Base-by-base conservation (phyloP, 1,140 invertebrate genomes). In the Leguminivora glycinivorella region DNA sequence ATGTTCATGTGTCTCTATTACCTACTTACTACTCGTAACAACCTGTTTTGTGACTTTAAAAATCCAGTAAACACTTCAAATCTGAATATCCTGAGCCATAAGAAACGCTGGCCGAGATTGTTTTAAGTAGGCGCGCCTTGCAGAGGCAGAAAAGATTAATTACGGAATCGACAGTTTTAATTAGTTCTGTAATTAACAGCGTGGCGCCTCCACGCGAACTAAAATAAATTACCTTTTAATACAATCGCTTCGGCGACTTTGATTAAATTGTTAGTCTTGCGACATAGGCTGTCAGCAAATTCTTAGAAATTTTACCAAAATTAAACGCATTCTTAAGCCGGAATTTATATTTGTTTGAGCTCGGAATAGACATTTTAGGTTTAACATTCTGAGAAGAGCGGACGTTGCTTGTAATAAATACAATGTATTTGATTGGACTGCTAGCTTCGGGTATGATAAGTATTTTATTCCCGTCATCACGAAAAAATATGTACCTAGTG, bases 201-300 rank as follows among this genome's bases (percentile, higher is more conserved):
- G 73, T 82, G 77, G 77, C 80, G 75, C 80, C 80, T 80, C 76
- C 75, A 77, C 77, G 79, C 76, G 75, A 87, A 90, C 84, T 87
- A 88, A 88, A 84, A 87, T 84, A 87, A 90, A 90, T 90, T 87
- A 84, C 83, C 83, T 83, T 88, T 90, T 90, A 87, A 90, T 86
- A 87, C 86, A 85, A 86, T 87, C 81, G 80, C 81, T 75, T 52
- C 63, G 66, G 17, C 63, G 70, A 72, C 70, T 67, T 66, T 76
- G 81, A 83, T 89, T 87, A 86, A 85, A 87, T 80, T 77, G 78
- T 74, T 72, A 75, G 52, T 74, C 58, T 47, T 25, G 38, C 67
- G 67, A 68, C 58, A 63, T 14, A 26, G 58, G 25, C 58, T 31
- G 58, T 63, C 26, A 17, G 26, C 58, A 34, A n/a, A 63, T 63